A percentile compares a stretch with the other conserved stretches of the same genome.
These are phyloP conservation scores for Tylochromis polylepis DNA, from an alignment of 2,113 vertebrate genomes.

Conservation along the genomic window DNA sequence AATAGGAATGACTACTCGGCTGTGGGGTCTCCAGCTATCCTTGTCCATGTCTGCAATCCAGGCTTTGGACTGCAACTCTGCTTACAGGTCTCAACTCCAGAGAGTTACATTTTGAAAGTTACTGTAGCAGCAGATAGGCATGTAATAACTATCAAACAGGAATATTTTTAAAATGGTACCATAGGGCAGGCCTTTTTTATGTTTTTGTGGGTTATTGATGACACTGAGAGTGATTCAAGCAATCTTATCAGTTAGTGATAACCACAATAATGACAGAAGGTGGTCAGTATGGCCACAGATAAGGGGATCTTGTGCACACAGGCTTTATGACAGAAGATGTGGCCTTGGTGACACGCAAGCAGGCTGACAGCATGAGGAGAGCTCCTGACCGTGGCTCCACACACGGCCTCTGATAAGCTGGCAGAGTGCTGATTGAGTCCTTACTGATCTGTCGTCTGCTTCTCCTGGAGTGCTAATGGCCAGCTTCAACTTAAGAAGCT, in stretches of 20 bases:
- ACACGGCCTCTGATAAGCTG: slow-evolving; percentile 36
- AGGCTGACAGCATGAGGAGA: slow-evolving; percentile 20
- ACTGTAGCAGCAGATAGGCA: background rate
- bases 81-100: background rate
- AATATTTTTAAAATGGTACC: background rate
- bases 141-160: background rate
- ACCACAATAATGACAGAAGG: background rate
- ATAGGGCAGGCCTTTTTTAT: background rate
- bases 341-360: slow-evolving; percentile 9
- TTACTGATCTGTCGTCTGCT: slow-evolving; percentile 9
- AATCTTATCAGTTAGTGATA: background rate
- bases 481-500: slow-evolving; percentile 17
- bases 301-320: background rate
- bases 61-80: background rate
- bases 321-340: slow-evolving; percentile 7
- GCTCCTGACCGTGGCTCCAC: slow-evolving; percentile 11
- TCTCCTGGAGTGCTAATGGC: slow-evolving; percentile 29
- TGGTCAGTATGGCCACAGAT: background rate
- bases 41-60: background rate
- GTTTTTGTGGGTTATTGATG: background rate
- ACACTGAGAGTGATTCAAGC: background rate
- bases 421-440: slow-evolving; percentile 37
- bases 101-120: background rate
- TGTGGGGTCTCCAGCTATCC: background rate
- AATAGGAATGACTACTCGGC: background rate